Base-by-base conservation (phyloP, 1,140 invertebrate genomes). In the Drosophila lacteicornis region DNA sequence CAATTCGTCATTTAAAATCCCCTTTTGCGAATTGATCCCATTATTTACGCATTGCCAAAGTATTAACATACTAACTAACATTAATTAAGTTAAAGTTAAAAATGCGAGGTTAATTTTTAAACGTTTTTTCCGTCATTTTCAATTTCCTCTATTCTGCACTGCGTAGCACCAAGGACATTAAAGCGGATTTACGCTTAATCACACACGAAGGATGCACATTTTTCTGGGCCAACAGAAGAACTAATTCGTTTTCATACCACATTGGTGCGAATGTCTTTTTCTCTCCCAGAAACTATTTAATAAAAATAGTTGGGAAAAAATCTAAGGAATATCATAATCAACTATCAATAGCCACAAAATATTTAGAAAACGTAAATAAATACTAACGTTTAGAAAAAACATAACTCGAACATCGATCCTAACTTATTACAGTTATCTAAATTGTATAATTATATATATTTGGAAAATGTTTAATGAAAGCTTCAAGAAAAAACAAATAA, bases 181-280 rank as follows among this genome's bases (percentile, higher is more conserved):
- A 85, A 75, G 61, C 61, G 62, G 82, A 85, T 85, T 86, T 86
- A 74, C 77, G 83, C 73, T 87, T 80, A 82, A 78, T 87, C 79
- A 75, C 83, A 87, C 80, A 83, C 80, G 75, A 76, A 83, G 84
- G 84, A 81, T 87, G 78, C 83, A 56, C 22, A 56, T 56, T 56
- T 56, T 56, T 40, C 33, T 56, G 53, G 33, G 51, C 19, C 33
- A 55, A 15, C 33, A 38, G 19, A n/a, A 38, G 17, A 55, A 22
- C 51, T 55, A 17, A 55, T 55, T 55, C 17, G 51, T 1, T 17
- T 8, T 19, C 7, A 38, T 15, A 22, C 17, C 13, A 55, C 51
- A 55, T 55, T 55, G 51, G 17, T 5, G n/a, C 12, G 4, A 22
- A 8, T 2, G 0, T 22, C 1, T 2, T 38, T 9, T 36, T 36